Base-by-base conservation (phyloP, 2,113 vertebrate genomes). In the Oenanthe melanoleuca region DNA sequence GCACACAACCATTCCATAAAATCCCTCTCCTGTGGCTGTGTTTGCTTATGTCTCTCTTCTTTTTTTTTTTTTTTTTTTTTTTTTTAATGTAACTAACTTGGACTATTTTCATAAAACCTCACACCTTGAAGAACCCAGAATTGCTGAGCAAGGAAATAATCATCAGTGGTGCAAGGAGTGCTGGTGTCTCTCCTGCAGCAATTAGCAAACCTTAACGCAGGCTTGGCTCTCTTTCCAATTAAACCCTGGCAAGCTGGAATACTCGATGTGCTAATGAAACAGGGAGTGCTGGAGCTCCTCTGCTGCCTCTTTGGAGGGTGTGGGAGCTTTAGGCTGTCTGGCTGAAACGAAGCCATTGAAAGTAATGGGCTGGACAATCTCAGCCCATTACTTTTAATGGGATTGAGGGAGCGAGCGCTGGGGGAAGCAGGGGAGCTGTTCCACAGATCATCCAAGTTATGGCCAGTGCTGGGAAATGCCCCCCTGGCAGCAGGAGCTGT, bases 311-410 rank as follows among this genome's bases (percentile, higher is more conserved):
- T 81, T 60, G 34, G 90, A 94, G 93, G 69, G 22, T 84, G n/a
- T 11, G 38, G 92, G 88, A 95, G 84, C 69, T 95, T 86, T n/a
- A 75, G 78, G 94, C 94, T 95, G 71, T 56, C 87, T 95, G 73
- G 31, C 72, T 95, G 92, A 95, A 95, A 75, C 6, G 0, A n/a
- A 91, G 65, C 86, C 86, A 61, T 91, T 56, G 89, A 59, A 95
- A 94, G 95, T 94, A 97, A 97, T 95, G 95, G 96, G 90, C 84
- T 97, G 95, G 93, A 79, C 92, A 49, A 92, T 88, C 95, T 95
- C 93, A 95, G 70, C 74, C 96, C 94, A 94, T 97, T 97, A 93
- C 94, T 95, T 95, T 95, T 96, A 91, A 97, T 85, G 78, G 95
- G 72, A 86, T 34, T 61, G 88, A 53, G 82, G 26, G 70, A 80